Percentiles rank a stretch among this genome's conserved stretches.
Conservation (phyloP, 2,797 vertebrate genomes). For the Glossophaga mutica region DNA sequence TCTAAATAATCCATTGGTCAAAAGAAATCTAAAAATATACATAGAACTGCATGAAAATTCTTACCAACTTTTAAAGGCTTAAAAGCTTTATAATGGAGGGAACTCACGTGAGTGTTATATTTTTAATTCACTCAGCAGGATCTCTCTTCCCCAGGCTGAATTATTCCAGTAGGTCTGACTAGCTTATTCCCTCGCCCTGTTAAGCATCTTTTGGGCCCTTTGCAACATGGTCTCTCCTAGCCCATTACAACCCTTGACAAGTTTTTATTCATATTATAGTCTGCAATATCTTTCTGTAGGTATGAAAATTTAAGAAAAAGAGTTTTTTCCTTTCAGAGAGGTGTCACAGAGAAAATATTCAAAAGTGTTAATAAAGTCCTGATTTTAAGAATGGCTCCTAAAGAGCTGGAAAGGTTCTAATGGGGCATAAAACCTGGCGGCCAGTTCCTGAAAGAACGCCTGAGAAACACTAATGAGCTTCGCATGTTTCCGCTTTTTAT, state of each 20-base stretch:
- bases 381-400: constrained; percentile 45
- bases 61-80: not conserved
- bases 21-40: not conserved
- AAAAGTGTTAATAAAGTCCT: constrained; percentile 25
- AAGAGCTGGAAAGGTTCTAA: constrained; percentile 37
- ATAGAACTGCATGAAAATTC: not conserved
- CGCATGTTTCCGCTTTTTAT: constrained; percentile 52
- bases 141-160: not conserved
- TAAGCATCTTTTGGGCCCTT: not conserved
- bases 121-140: not conserved
- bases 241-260: not conserved
- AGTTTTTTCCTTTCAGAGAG: constrained; percentile 11
- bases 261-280: not conserved
- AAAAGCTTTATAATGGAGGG: not conserved
- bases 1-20: not conserved
- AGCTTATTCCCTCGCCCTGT: not conserved
- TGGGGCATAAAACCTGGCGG: constrained; percentile 48
- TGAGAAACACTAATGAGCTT: constrained; percentile 63
- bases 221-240: not conserved
- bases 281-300: not conserved
- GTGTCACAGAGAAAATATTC: constrained; percentile 18
- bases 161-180: not conserved
- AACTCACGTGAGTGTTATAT: not conserved
- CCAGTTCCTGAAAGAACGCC: constrained; percentile 63
- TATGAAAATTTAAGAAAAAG: not conserved